Evolutionary conservation across 1,140 invertebrate species (phyloP), one percentile per base, ranked within the genome.

Genomic region (Meloidogyne chitwoodi): DNA sequence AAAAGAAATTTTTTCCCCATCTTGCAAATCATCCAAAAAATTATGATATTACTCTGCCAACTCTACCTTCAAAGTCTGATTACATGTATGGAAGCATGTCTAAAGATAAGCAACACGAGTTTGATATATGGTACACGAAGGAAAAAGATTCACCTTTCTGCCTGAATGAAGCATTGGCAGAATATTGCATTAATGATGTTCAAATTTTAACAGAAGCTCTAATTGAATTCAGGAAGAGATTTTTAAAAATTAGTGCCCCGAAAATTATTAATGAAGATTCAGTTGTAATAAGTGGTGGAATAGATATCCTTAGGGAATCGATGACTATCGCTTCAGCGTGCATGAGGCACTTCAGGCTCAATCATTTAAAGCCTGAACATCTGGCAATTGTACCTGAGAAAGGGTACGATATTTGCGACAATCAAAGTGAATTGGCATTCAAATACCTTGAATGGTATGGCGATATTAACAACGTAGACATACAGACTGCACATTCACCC

Each of bases 251-350:
- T 22, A 71, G 38, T 22, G 1, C 1, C 5, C 10, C 31, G 26
- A 71, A 29, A 71, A n/a, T 5, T n/a, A 6, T 10, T 4, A 71
- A 71, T n/a, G 34, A 41, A 14, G 6, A 8, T 1, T n/a, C 31
- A 34, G 24, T n/a, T n/a, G n/a, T n/a, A n/a, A n/a, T n/a, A n/a
- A n/a, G n/a, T n/a, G n/a, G 24, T 19, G 66, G 66, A 12, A 68
- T 68, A 34, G 69, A 71, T 41, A 66, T 71, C 6, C 61, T 71
- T 1, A n/a, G 5, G 0, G 29, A 71, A 6, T 19, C 41, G 0
- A 71, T 71, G 69, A 71, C 69, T 6, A 71, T 71, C 8, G 69
- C 69, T n/a, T 31, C 27, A n/a, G 69, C 69, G 5, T 71, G 69
- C 34, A 65, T 71, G 41, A 71, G 22, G 34, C 27, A 44, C 24